Evolutionary conservation across 2,113 vertebrate species (phyloP).

Genomic region (Notothenia coriiceps): DNA sequence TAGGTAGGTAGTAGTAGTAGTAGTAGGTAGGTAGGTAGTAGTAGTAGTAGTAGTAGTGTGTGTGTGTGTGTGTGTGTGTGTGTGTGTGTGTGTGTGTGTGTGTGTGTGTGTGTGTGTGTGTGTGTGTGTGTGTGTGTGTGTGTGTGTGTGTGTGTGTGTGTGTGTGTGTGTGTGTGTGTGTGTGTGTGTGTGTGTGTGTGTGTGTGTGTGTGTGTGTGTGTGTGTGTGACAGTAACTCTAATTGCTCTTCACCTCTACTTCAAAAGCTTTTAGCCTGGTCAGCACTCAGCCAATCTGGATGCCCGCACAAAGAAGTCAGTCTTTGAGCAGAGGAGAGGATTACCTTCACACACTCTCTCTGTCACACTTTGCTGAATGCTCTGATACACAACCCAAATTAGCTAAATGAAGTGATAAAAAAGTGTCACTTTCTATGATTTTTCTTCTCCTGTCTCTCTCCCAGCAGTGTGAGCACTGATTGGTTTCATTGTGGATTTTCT

Average conservation of each 20-base stretch:
- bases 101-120: too few relatives aligned
- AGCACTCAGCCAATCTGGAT: constrained; percentile 73
- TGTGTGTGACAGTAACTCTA: constrained; percentile 72
- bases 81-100: too few relatives aligned
- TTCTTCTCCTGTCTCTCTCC: constrained; percentile 10
- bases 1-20: too few relatives aligned
- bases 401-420: constrained; percentile 63
- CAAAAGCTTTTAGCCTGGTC: constrained; percentile 81
- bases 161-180: background rate
- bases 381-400: constrained; percentile 48
- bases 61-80: too few relatives aligned
- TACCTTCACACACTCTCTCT: constrained; percentile 59
- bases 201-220: constrained; percentile 1
- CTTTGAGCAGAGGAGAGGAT: constrained; percentile 53
- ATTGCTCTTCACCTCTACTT: constrained; percentile 84
- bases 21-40: too few relatives aligned
- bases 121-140: background rate
- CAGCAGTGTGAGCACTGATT: constrained; percentile 13
- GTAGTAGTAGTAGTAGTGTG: too few relatives aligned
- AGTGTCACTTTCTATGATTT: constrained; percentile 29
- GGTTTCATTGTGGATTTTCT: constrained; percentile 35
- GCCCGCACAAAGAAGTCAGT: constrained; percentile 50
- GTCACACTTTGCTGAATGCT: constrained; percentile 34
- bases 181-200: background rate
- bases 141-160: background rate